A percentile compares a stretch with the other conserved stretches of the same genome.
Evolutionary conservation across 2,113 vertebrate genomes (phyloP).

Genomic region (Pavo muticus): DNA sequence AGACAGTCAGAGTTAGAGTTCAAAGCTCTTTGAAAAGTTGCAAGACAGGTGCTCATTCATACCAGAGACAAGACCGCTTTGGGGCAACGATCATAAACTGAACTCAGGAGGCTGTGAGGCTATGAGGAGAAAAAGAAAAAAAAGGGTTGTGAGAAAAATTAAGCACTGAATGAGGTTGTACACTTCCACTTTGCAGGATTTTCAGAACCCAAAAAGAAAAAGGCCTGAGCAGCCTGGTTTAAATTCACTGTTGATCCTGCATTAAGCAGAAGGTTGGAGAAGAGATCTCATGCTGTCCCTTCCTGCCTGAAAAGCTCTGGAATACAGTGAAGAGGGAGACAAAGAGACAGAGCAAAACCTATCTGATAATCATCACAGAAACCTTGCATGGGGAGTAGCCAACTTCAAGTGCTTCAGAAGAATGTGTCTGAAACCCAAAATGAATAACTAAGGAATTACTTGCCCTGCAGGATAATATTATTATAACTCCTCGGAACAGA

Average conservation of each 20-base stretch:
- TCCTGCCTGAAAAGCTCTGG: not conserved
- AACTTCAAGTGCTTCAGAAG: not conserved
- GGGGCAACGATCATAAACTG: not conserved
- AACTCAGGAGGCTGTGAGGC: not conserved
- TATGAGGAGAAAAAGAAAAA: not conserved
- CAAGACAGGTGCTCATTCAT: not conserved
- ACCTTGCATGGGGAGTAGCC: not conserved
- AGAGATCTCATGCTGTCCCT: not conserved
- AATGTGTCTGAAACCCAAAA: not conserved
- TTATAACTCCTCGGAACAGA: not conserved
- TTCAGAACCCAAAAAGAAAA: not conserved
- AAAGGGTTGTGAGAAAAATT: not conserved
- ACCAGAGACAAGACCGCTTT: not conserved
- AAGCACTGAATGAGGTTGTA: not conserved
- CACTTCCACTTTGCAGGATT: not conserved
- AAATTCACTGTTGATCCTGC: not conserved
- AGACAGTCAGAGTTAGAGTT: fast-evolving
- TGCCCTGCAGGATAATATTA: fast-evolving
- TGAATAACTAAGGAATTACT: not conserved
- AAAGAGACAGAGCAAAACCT: not conserved
- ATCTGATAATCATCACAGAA: not conserved
- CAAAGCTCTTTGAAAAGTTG: not conserved
- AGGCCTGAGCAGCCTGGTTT: not conserved
- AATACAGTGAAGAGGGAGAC: not conserved
- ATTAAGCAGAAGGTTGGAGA: not conserved